phyloP scores from a whole-genome alignment of 2,888 invertebrate genomes.

The Pemphredon lugubris region DNA sequence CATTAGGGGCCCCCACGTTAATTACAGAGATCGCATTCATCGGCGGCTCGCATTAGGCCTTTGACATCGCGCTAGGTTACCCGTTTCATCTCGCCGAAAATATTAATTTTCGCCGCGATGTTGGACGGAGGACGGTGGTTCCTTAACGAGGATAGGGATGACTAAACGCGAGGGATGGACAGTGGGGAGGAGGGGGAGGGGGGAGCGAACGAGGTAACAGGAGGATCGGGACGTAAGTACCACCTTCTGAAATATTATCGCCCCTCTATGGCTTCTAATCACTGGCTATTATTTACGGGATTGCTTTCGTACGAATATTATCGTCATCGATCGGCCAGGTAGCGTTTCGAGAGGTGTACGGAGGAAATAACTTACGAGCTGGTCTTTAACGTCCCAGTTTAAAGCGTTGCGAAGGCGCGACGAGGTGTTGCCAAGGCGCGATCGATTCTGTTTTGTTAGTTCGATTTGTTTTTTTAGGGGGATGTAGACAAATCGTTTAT shows the following conservation, averaged over 20 bases:
- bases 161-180: constrained; percentile 39
- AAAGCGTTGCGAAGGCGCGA: too few relatives aligned
- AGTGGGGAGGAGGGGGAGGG: constrained; percentile 39
- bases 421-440: too few relatives aligned
- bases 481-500: neutral
- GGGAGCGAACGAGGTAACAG: constrained; percentile 41
- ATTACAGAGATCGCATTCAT: constrained; percentile 74
- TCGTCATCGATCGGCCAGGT: constrained; percentile 30
- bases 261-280: constrained; percentile 57
- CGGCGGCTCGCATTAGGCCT: constrained; percentile 59
- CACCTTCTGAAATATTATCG: constrained; percentile 62
- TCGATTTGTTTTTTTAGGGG: neutral
- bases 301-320: constrained; percentile 31
- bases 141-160: constrained; percentile 56
- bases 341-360: constrained; percentile 12
- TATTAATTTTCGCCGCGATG: constrained; percentile 64
- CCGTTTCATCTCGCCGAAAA: constrained; percentile 78
- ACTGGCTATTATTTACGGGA: constrained; percentile 56
- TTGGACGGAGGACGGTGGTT: neutral
- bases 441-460: too few relatives aligned
- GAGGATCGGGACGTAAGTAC: constrained; percentile 55
- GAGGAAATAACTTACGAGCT: constrained; percentile 10
- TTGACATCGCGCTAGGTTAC: constrained; percentile 67
- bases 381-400: constrained; percentile 16
- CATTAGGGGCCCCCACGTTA: constrained; percentile 72